A percentile compares a stretch with the other conserved stretches of the same genome.
These are phyloP conservation scores for Okapia johnstoni DNA, from an alignment of 2,113 vertebrate genomes.

Conservation along the genomic window DNA sequence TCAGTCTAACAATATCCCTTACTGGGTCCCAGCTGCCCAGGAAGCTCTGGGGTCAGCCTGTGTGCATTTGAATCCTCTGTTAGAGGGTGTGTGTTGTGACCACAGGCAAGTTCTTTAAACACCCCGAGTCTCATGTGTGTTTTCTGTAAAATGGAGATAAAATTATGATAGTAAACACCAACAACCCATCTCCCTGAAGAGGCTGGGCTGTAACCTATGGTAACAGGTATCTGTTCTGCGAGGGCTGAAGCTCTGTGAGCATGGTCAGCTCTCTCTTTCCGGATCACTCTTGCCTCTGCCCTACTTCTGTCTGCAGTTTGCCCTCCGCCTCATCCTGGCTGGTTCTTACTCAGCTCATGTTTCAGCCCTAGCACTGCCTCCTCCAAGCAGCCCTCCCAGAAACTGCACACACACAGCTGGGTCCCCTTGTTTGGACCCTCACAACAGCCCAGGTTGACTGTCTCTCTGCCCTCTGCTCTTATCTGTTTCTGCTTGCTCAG, in stretches of 20 bases:
- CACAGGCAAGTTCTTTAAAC: background rate
- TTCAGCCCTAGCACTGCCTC: background rate
- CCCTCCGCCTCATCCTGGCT: background rate
- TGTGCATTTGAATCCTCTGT: background rate
- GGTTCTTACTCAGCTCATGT: background rate
- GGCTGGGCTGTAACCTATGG: background rate
- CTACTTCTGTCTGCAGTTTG: background rate
- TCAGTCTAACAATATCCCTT: background rate
- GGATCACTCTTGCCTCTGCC: background rate
- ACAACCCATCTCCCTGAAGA: background rate
- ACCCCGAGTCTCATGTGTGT: background rate
- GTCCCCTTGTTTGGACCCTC: background rate
- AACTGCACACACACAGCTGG: background rate
- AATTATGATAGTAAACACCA: background rate
- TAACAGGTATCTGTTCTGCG: background rate
- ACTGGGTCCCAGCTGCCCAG: background rate
- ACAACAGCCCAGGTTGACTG: background rate
- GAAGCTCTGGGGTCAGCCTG: background rate
- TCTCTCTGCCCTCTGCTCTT: background rate
- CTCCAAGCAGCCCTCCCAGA: background rate
- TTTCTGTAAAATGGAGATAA: conserved; percentile 10
- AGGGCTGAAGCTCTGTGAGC: background rate
- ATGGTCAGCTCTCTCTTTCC: background rate
- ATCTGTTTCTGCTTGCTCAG: background rate
- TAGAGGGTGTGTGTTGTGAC: background rate